Base-by-base conservation (phyloP, 2,888 invertebrate genomes). In the Microdon myrmicae region DNA sequence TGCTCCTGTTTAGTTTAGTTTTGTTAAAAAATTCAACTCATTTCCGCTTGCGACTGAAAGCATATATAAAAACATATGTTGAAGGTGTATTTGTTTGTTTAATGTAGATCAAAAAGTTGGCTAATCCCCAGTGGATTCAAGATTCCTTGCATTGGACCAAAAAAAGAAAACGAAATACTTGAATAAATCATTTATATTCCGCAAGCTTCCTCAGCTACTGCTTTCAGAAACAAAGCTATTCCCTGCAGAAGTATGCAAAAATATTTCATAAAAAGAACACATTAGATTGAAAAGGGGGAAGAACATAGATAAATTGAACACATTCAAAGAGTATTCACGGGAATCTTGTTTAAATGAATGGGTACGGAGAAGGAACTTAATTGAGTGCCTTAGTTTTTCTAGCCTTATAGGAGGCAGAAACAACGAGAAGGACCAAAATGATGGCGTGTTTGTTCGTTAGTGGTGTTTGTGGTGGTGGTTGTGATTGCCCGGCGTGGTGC, bases 381-480 rank as follows among this genome's bases (percentile, higher is more conserved):
- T 39, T 56, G 39, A 28, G 28, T 22, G 12, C 23, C 35, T 12
- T 47, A 45, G 32, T 48, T 31, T 55, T 41, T n/a, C n/a, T n/a
- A n/a, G n/a, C n/a, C n/a, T n/a, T n/a, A n/a, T n/a, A n/a, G n/a
- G 28, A 47, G 22, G 45, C 32, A 43, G 28, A 31, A 12, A 59
- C 37, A 34, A 45, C 43, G 19, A 45, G 17, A 29, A 29, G 20
- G 35, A 43, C 23, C 8, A 37, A 17, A 12, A n/a, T 22, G 10
- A 28, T 7, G 28, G 6, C 4, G 28, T 10, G 6, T 8, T 13
- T 10, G n/a, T 28, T 37, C 19, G n/a, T n/a, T 35, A 20, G 19
- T 10, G 31, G 22, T 37, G 48, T 25, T 49, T 12, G 22, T 56
- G 44, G 49, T 61, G 48, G 56, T 64, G 51, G 58, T 64, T 64